A percentile compares a stretch with the other conserved stretches of the same genome.
These are phyloP conservation scores for Pampus argenteus DNA, from an alignment of 2,797 vertebrate genomes.

Conservation along the genomic window DNA sequence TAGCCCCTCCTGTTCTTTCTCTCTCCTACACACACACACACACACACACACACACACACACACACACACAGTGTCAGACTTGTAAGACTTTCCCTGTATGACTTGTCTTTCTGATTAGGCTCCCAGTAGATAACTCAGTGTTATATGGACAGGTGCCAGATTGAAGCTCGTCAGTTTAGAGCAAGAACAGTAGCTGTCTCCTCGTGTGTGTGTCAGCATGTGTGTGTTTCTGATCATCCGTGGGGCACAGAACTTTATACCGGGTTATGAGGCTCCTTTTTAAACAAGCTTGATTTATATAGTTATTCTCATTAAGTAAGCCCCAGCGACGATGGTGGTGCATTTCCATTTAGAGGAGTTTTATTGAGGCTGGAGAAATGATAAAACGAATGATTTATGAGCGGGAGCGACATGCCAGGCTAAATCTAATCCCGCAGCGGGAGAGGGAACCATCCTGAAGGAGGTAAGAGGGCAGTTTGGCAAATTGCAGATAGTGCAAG, in stretches of 20 bases:
- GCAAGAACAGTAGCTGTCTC: conserved; percentile 9
- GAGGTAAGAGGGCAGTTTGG: conserved; percentile 55
- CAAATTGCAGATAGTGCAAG: conserved; percentile 50
- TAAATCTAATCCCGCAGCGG: conserved; percentile 60
- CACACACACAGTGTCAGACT: conserved; percentile 20
- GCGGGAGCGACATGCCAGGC: conserved; percentile 43
- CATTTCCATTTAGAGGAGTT: conserved; percentile 82
- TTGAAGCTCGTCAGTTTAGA: conserved; percentile 32
- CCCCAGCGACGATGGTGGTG: conserved; percentile 42
- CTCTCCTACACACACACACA: conserved; percentile 22
- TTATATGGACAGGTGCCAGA: conserved; percentile 48
- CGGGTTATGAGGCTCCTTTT: conserved; percentile 35
- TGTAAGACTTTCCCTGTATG: conserved; percentile 35
- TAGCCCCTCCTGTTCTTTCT: conserved; percentile 46
- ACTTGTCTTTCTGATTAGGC: conserved; percentile 39
- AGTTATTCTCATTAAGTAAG: conserved; percentile 70
- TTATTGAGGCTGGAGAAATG: conserved; percentile 72
- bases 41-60: conserved; percentile 13
- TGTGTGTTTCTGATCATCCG: conserved; percentile 33
- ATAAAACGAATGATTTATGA: conserved; percentile 79
- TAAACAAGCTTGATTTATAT: conserved; percentile 74
- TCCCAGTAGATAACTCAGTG: conserved; percentile 42
- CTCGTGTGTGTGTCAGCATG: conserved; percentile 5
- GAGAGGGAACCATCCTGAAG: conserved; percentile 20
- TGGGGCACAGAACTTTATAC: conserved; percentile 32